A percentile compares a stretch with the other conserved stretches of the same genome.
Conservation (phyloP, 2,888 invertebrate species). For the Oconnorella tubifera region DNA sequence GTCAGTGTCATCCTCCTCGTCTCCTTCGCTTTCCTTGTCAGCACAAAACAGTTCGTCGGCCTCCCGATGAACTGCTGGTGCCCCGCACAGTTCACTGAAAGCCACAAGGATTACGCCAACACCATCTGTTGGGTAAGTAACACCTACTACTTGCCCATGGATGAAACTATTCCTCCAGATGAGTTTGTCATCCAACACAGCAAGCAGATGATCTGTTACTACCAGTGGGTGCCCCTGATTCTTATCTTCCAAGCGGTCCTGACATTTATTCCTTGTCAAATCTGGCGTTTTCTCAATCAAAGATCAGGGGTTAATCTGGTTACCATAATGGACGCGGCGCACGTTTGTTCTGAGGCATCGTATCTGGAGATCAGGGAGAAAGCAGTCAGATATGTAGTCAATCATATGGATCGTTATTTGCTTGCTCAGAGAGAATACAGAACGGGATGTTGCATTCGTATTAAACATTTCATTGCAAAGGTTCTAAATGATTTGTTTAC, state of each 20-base stretch:
- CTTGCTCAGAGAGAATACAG: constrained; percentile 56
- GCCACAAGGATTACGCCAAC: constrained; percentile 37
- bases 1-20: constrained; percentile 36
- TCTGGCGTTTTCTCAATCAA: constrained; percentile 35
- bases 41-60: constrained; percentile 40
- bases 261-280: constrained; percentile 35
- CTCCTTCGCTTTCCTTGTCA: constrained; percentile 37
- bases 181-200: constrained; percentile 16
- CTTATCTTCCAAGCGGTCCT: constrained; percentile 37
- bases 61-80: constrained; percentile 39
- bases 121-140: constrained; percentile 39
- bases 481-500: no score
- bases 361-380: constrained; percentile 38
- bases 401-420: constrained; percentile 58
- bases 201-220: constrained; percentile 33
- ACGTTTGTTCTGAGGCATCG: constrained; percentile 37
- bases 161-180: constrained; percentile 30
- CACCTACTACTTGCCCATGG: constrained; percentile 38
- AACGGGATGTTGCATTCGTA: constrained; percentile 51
- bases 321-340: constrained; percentile 37
- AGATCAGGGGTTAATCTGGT: constrained; percentile 37
- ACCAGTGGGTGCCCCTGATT: constrained; percentile 40
- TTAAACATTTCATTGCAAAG: constrained; percentile 51
- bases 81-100: constrained; percentile 37
- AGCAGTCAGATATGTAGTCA: constrained; percentile 56